phyloP scores from a whole-genome alignment of 2,797 vertebrate species.

The Pelochelys cantorii region DNA sequence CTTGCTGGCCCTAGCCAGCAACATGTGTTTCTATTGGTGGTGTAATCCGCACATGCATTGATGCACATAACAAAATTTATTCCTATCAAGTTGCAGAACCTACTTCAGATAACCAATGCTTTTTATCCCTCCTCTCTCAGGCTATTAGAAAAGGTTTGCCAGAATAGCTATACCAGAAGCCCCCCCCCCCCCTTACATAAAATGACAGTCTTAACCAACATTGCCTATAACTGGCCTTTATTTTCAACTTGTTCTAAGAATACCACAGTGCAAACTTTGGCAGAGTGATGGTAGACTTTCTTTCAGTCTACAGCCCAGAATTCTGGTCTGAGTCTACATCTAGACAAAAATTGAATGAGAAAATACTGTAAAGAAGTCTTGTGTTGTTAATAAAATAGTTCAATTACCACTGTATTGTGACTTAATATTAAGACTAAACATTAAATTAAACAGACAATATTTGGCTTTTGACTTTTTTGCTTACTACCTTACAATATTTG shows the following conservation, averaged over 20 bases:
- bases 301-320: no score
- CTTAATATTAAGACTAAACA: no score
- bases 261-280: not conserved
- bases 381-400: not conserved
- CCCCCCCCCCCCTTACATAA: not conserved
- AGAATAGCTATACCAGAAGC: not conserved
- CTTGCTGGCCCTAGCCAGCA: no score
- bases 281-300: not conserved
- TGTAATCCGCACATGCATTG: no score
- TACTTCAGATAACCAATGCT: not conserved
- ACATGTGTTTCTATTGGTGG: no score
- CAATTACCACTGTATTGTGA: not conserved
- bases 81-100: not conserved
- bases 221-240: not conserved
- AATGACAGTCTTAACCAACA: not conserved
- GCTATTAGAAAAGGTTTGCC: not conserved
- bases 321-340: not conserved
- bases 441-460: no score
- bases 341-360: not conserved
- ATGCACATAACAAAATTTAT: no score
- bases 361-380: not conserved
- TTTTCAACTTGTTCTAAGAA: no score
- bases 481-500: no score
- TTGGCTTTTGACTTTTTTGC: no score
- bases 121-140: not conserved